Evolutionary conservation across 1,140 invertebrate species (phyloP).

Genomic region (Pseudomyrmex gracilis): DNA sequence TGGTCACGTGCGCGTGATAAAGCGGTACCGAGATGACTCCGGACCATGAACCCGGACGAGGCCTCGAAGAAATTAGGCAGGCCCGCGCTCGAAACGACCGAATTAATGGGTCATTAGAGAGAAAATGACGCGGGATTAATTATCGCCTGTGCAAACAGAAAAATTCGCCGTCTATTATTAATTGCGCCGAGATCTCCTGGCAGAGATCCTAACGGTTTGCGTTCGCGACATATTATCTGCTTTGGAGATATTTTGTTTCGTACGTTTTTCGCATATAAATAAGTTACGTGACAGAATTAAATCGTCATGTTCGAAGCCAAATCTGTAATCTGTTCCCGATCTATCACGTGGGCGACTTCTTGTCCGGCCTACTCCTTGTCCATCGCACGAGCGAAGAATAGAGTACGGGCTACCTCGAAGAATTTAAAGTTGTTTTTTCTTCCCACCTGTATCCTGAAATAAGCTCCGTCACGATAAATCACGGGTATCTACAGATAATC

Average conservation of each 20-base stretch:
- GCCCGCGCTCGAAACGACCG: constrained; percentile 9
- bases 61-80: constrained; percentile 55
- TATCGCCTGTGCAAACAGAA: constrained; percentile 56
- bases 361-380: constrained; percentile 14
- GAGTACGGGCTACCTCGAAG: constrained; percentile 49
- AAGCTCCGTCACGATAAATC: constrained; percentile 65
- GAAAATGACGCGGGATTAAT: constrained; percentile 67
- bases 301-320: constrained; percentile 61
- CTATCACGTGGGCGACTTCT: constrained; percentile 67
- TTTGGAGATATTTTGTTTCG: constrained; percentile 35
- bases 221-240: constrained; percentile 11
- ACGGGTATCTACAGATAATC: constrained; percentile 70
- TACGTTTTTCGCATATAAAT: constrained; percentile 53
- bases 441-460: constrained; percentile 68
- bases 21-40: constrained; percentile 28
- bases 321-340: constrained; percentile 70
- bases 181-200: constrained; percentile 49
- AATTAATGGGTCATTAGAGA: constrained; percentile 64
- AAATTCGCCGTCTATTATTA: constrained; percentile 66
- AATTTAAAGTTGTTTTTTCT: constrained; percentile 65
- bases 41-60: constrained; percentile 35
- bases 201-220: constrained; percentile 63
- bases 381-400: neutral
- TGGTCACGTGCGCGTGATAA: constrained; percentile 44
- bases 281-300: constrained; percentile 45